Base-by-base conservation (phyloP, 1,140 invertebrate species). In the Drosophila melanogaster region DNA sequence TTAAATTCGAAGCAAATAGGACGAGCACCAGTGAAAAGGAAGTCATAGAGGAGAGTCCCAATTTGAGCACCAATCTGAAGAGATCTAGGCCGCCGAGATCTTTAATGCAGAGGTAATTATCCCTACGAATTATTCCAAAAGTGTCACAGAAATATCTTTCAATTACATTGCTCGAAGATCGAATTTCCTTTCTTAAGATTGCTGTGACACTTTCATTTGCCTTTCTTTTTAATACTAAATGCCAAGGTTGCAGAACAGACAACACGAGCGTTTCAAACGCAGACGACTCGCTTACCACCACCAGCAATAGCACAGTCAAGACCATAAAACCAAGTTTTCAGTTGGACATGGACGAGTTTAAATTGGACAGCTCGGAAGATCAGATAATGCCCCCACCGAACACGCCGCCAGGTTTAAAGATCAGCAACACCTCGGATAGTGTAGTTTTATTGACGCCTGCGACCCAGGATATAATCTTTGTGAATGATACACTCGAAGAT, bases 391-490 rank as follows among this genome's bases (percentile, higher is more conserved):
- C 72, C 8, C 72, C 72, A 41, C 41, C 50, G 14, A 33, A 2
- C 2, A 50, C 80, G 4, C 74, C 81, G 7, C 22, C 57, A 4
- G n/a, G 53, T 37, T n/a, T 78, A 33, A 37, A 40, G 3, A 12
- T 40, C 0, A 51, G 40, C 54, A 58, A 49, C 49, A n/a, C 62
- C 6, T 79, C 67, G 6, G 67, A 89, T 1, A 91, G 89, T 30
- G 79, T 91, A 0, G 40, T 91, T 0, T 19, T 91, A 8, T 59
- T 91, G 5, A 85, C 81, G 2, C 89, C 89, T 12, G 73, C 49
- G 40, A 89, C 84, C 2, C 81, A 91, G 56, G 89, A 91, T 4
- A 91, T 91, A 7, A 80, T 91, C n/a, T 91, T 91, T 15, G 15
- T 91, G 5, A 81, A 91, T 50, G 89, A 91, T 33, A 81, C 69